phyloP scores from a whole-genome alignment of 1,140 invertebrate genomes.

The Aphaenogaster floridana region DNA sequence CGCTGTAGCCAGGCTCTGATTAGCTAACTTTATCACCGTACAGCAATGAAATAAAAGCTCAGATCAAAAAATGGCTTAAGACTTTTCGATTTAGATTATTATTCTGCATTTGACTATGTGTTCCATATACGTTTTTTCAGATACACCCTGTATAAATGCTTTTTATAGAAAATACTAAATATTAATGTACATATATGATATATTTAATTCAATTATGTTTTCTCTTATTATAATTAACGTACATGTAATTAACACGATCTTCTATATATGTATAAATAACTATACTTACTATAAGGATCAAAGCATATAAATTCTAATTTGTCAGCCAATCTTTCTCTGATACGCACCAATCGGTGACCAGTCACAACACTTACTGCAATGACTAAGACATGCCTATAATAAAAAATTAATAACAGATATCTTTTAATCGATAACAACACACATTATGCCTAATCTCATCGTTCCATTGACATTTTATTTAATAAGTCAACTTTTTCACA shows the following conservation, averaged over 20 bases:
- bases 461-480: background rate
- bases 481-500: background rate
- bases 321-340: conserved; percentile 91
- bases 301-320: conserved; percentile 92
- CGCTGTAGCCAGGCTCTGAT: no score
- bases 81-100: no score
- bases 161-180: background rate
- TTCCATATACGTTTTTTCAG: no score
- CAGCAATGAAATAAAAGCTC: no score
- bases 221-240: background rate
- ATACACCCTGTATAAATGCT: no score
- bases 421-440: background rate
- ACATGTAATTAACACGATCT: background rate
- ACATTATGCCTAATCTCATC: background rate
- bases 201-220: no score
- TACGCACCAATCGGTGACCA: conserved; percentile 90
- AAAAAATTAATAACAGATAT: background rate
- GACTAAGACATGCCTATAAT: conserved; percentile 91
- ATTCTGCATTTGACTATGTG: no score
- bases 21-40: no score
- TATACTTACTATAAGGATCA: conserved; percentile 93
- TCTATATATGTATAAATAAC: background rate
- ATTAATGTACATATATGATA: no score
- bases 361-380: conserved; percentile 92
- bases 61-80: no score